phyloP scores from a whole-genome alignment of 2,113 vertebrate species.

The Camelus bactrianus region DNA sequence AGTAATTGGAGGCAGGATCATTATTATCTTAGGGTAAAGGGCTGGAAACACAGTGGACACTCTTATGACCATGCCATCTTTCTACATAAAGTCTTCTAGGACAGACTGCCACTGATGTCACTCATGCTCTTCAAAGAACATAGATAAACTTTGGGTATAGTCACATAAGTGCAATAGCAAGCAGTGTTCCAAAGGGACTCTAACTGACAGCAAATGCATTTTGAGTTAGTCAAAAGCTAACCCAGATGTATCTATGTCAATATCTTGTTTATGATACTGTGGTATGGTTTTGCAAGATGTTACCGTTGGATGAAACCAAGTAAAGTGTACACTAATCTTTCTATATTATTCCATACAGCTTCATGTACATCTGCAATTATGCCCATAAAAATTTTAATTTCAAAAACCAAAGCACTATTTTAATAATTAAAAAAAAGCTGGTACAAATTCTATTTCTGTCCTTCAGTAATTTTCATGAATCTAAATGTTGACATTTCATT shows the following conservation, averaged over 20 bases:
- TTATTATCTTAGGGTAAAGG: constrained; percentile 11
- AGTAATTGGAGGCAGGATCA: not conserved
- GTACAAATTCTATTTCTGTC: not conserved
- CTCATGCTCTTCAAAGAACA: not conserved
- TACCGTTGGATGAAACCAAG: not conserved
- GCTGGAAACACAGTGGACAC: not conserved
- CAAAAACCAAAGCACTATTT: not conserved
- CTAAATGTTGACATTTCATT: not conserved
- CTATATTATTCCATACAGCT: not conserved
- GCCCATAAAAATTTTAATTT: not conserved
- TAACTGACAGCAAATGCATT: constrained; percentile 3
- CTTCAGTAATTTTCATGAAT: constrained; percentile 46
- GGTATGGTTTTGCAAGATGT: not conserved
- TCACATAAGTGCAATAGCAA: not conserved
- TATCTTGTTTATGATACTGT: not conserved
- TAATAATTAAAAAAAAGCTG: not conserved
- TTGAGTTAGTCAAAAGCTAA: not conserved
- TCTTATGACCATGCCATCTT: not conserved
- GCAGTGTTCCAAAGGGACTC: not conserved
- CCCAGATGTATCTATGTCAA: not conserved
- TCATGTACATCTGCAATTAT: not conserved
- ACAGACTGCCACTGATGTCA: not conserved
- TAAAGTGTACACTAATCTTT: not conserved
- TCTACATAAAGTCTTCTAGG: not conserved
- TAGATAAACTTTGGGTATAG: not conserved